Conservation (phyloP, 30 jellyfish, hydroid and myxozoan genomes). For the Chironex yamaguchii region DNA sequence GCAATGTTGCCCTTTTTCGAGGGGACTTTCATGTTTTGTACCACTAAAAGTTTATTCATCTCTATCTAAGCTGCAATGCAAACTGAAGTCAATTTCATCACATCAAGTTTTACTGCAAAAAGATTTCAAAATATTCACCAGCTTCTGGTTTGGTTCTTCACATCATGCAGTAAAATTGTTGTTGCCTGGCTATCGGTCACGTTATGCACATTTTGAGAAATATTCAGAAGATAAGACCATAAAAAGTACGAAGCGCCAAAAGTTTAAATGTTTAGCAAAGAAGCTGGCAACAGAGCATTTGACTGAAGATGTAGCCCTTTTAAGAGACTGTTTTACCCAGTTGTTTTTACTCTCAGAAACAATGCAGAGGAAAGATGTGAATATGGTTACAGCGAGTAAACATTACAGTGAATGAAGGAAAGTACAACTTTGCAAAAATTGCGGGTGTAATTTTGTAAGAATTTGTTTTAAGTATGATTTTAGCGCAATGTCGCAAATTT, state of each 20-base stretch:
- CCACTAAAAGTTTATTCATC: no score
- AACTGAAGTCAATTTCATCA: no score
- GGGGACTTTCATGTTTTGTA: no score
- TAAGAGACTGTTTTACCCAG: constrained; percentile 43
- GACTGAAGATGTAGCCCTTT: constrained; percentile 34
- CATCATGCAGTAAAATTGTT: no score
- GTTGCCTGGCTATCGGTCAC: constrained; percentile 22
- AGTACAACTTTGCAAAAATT: not conserved
- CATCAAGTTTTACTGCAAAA: no score
- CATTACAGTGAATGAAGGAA: not conserved
- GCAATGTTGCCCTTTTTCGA: no score
- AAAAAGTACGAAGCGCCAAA: not conserved
- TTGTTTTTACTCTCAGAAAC: constrained; percentile 38
- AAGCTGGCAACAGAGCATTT: constrained; percentile 5
- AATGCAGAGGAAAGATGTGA: constrained; percentile 24
- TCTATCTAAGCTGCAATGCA: no score
- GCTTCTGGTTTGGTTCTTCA: no score
- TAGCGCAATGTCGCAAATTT: no score
- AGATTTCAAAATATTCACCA: no score
- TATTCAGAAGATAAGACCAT: constrained; percentile 8
- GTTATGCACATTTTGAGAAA: constrained; percentile 3
- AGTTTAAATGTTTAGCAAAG: not conserved
- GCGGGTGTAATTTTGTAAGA: not conserved
- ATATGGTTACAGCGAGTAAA: constrained; percentile 9
- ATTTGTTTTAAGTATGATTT: not conserved